Base-by-base conservation (phyloP, 2,888 invertebrate genomes). In the Acrobasis suavella region DNA sequence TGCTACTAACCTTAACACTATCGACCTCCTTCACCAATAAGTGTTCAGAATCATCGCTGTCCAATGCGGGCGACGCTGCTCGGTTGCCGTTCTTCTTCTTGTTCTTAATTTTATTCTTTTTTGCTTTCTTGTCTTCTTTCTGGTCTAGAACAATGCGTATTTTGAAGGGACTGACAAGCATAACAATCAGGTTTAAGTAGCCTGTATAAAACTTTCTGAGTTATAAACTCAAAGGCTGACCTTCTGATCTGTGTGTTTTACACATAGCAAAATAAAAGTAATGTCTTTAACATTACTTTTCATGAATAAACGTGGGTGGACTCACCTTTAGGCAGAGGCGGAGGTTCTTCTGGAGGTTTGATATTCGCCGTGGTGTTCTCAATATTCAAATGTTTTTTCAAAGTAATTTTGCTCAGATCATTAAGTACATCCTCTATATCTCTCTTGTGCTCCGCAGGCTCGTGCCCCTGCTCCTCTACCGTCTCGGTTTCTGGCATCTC, bases 301-400 rank as follows among this genome's bases (percentile, higher is more conserved):
- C 46, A 46, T 7, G n/a, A 46, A 46, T 12, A 46, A 14, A n/a
- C 14, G 0, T 6, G 46, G 3, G n/a, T 14, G 46, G n/a, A 6
- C 61, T 71, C 70, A 88, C 85, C 84, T 83, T 84, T 85, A 17
- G 62, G 61, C 42, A 65, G 62, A n/a, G 87, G 83, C 32, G 85
- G 82, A 0, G 85, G 82, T 12, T 89, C 89, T 54, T 87, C 89
- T 0, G 84, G 80, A 1, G 86, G 84, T 67, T 89, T 89, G 63
- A 92, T 91, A 68, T 90, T 89, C 22, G 92, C 91, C 0, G 92
- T 92, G 6, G 92, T 91, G 56, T 92, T 92, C 68, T 91, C 91
- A 32, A 91, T 85, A 66, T 88, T 89, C 50, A 91, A 72, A 67
- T 89, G 86, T 66, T 87, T 91, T 78, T 92, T 93, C 16, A 92